These are phyloP conservation scores for Noctuana brunneofusca DNA, from an alignment of 2,888 invertebrate species.

Conservation along the genomic window DNA sequence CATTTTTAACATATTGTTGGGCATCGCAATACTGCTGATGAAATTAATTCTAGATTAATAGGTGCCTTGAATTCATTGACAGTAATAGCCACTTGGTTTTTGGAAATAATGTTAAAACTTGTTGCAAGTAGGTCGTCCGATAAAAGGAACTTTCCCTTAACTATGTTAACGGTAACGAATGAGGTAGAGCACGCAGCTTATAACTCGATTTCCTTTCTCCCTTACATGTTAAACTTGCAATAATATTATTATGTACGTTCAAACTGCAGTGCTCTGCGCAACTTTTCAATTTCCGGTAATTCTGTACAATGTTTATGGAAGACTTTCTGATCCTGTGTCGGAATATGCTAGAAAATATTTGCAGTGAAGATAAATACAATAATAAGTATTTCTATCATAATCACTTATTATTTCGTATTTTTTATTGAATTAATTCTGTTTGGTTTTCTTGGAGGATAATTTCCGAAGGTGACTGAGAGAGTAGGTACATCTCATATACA, in stretches of 20 bases:
- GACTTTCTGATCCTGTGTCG: slow-evolving; percentile 4
- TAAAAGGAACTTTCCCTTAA: slow-evolving; percentile 21
- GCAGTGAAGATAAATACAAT: background rate
- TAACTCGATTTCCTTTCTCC: slow-evolving; percentile 20
- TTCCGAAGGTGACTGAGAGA: too few species aligned
- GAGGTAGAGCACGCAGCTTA: slow-evolving; percentile 11
- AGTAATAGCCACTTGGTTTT: background rate
- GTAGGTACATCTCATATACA: too few species aligned
- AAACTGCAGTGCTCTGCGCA: slow-evolving; percentile 7
- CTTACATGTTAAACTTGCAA: slow-evolving; percentile 29
- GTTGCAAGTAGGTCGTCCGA: slow-evolving; percentile 7
- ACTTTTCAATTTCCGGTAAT: slow-evolving; percentile 23
- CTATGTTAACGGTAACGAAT: slow-evolving; percentile 21
- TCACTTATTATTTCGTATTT: too few species aligned
- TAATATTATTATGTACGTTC: slow-evolving; percentile 18
- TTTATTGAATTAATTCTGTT: too few species aligned
- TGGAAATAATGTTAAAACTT: background rate
- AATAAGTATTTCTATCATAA: background rate
- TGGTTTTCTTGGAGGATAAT: too few species aligned
- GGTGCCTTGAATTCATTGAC: too few species aligned
- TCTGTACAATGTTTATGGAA: background rate
- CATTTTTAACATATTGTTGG: too few species aligned
- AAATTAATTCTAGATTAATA: too few species aligned
- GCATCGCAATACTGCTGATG: too few species aligned
- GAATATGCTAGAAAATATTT: background rate